A percentile compares a stretch with the other conserved stretches of the same genome.
Conservation (phyloP, 2,113 vertebrate genomes). For the Laticauda laticaudata region DNA sequence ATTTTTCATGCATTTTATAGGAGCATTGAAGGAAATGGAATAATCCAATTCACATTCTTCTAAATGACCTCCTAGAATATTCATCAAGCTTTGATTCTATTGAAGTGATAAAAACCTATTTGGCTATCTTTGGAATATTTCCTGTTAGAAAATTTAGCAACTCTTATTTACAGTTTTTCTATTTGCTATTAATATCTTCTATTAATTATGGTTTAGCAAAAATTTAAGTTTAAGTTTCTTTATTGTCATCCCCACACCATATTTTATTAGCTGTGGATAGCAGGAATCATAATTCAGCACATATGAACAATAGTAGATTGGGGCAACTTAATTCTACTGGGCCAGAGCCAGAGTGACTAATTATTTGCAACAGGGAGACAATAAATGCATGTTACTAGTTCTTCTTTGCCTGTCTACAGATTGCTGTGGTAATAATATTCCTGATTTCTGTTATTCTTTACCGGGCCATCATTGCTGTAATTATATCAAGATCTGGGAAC, state of each 20-base stretch:
- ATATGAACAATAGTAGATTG: neutral
- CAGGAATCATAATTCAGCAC: neutral
- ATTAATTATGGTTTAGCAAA: neutral
- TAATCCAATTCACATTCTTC: neutral
- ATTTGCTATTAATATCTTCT: neutral
- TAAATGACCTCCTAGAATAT: neutral
- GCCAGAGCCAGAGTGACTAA: neutral
- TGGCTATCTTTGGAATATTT: neutral
- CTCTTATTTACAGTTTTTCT: neutral
- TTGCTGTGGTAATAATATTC: constrained; percentile 56
- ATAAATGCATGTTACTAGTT: neutral
- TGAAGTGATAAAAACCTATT: neutral
- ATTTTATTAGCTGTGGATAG: neutral
- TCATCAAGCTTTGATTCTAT: neutral
- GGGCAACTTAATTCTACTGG: neutral
- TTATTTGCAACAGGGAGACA: neutral
- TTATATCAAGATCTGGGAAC: constrained; percentile 51
- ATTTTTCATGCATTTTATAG: neutral
- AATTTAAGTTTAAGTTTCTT: too few species aligned
- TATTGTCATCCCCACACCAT: neutral
- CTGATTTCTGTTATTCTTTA: constrained; percentile 61
- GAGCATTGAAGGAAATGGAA: neutral
- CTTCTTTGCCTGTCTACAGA: constrained; percentile 33
- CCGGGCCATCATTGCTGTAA: constrained; percentile 37
- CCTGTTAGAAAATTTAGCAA: neutral